Conservation (phyloP, 2,113 vertebrate species). For the Antidorcas marsupialis region DNA sequence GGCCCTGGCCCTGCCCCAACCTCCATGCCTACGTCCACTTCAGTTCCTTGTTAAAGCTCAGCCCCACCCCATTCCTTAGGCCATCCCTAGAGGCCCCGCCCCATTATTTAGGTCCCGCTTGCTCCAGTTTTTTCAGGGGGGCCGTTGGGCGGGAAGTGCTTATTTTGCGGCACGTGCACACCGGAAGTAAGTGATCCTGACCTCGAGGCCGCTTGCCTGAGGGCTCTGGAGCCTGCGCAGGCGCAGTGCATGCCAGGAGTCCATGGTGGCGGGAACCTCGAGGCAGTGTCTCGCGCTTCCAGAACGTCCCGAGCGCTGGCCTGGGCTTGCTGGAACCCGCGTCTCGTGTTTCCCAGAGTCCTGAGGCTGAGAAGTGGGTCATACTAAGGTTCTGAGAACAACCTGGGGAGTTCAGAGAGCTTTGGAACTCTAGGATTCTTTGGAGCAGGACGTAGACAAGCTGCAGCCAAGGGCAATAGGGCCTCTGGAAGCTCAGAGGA, state of each 20-base stretch:
- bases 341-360: accelerated
- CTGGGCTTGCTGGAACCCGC: background rate
- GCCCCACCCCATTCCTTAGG: background rate
- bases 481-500: background rate
- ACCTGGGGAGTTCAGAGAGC: background rate
- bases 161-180: background rate
- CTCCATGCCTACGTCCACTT: background rate
- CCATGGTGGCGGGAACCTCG: background rate
- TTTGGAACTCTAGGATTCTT: background rate
- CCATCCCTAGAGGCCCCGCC: background rate
- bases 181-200: background rate
- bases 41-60: background rate
- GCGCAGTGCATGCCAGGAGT: background rate
- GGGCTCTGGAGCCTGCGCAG: accelerated
- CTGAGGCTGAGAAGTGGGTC: background rate
- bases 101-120: no score
- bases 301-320: no score
- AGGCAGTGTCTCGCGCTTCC: background rate
- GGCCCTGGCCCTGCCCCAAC: no score
- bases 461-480: background rate
- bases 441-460: background rate
- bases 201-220: accelerated
- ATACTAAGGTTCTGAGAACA: background rate
- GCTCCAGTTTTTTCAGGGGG: accelerated
- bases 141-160: background rate